phyloP scores from a whole-genome alignment of 2,888 invertebrate species.

The Serrognathus titanus region DNA sequence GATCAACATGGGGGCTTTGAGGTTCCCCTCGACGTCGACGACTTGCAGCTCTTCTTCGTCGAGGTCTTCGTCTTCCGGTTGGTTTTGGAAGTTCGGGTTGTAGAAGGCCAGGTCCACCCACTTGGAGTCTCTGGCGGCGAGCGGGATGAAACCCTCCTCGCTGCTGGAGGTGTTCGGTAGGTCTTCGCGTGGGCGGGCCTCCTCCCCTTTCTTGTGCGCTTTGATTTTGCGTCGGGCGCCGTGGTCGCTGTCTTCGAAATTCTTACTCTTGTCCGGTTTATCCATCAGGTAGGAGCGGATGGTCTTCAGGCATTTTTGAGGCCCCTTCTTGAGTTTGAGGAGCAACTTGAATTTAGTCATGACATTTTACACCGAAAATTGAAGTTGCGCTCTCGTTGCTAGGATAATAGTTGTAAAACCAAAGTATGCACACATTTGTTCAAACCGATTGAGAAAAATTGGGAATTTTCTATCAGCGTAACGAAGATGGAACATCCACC shows the following conservation, averaged over 20 bases:
- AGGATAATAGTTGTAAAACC: no score
- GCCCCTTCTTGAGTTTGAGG: slow-evolving; percentile 13
- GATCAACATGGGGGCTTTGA: slow-evolving; percentile 29
- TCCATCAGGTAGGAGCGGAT: slow-evolving; percentile 17
- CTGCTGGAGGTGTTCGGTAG: slow-evolving; percentile 18
- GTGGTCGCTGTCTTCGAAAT: slow-evolving; percentile 4
- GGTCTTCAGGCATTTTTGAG: slow-evolving; percentile 16
- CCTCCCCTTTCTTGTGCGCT: slow-evolving; percentile 4
- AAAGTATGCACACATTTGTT: no score
- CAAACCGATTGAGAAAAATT: no score
- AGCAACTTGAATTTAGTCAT: slow-evolving; percentile 23
- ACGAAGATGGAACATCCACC: no score
- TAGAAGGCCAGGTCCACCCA: slow-evolving; percentile 48
- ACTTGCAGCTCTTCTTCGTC: slow-evolving; percentile 31
- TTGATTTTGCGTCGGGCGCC: slow-evolving; percentile 18
- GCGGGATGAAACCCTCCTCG: slow-evolving; percentile 35
- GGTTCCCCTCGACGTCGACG: slow-evolving; percentile 25
- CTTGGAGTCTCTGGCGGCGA: slow-evolving; percentile 53
- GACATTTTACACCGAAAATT: slow-evolving; percentile 14
- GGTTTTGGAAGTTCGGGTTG: slow-evolving; percentile 30
- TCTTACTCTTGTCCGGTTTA: slow-evolving; percentile 3
- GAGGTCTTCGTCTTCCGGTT: slow-evolving; percentile 15
- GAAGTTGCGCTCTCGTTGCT: no score
- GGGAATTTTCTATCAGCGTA: no score
- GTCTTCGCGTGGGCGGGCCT: neutral